These are phyloP conservation scores for Ectemnius continuus DNA, from an alignment of 2,888 invertebrate species.

Conservation along the genomic window DNA sequence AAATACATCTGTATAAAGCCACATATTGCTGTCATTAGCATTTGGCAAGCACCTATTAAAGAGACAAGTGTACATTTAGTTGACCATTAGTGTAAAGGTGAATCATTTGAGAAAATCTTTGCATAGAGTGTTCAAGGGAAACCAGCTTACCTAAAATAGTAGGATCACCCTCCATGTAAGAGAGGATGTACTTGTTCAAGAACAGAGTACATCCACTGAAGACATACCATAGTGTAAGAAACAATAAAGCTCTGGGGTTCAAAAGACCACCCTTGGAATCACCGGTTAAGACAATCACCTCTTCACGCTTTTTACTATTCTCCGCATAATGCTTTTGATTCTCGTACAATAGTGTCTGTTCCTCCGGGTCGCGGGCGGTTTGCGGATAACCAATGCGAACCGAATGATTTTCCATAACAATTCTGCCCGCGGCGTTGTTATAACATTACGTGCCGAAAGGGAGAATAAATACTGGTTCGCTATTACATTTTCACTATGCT, in stretches of 20 bases:
- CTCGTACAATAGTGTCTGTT: slow-evolving; percentile 60
- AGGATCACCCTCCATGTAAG: slow-evolving; percentile 86
- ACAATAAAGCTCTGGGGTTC: slow-evolving; percentile 81
- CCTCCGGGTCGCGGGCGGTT: slow-evolving; percentile 64
- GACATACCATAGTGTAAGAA: slow-evolving; percentile 86
- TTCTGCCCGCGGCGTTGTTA: slow-evolving; percentile 22
- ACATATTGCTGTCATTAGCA: slow-evolving; percentile 86
- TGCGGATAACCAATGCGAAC: slow-evolving; percentile 67
- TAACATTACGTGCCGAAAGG: slow-evolving; percentile 27
- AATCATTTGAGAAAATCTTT: not conserved
- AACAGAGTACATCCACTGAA: slow-evolving; percentile 89
- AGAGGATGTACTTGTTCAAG: slow-evolving; percentile 87
- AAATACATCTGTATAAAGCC: slow-evolving; percentile 87
- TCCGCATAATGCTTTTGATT: slow-evolving; percentile 62
- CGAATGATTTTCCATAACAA: slow-evolving; percentile 69
- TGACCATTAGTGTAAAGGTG: not conserved
- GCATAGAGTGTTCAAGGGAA: too few relatives aligned
- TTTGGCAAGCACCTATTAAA: slow-evolving; percentile 85
- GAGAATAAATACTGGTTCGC: slow-evolving; percentile 8
- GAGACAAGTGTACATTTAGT: slow-evolving; percentile 15
- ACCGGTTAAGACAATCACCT: slow-evolving; percentile 62
- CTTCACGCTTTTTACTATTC: slow-evolving; percentile 63
- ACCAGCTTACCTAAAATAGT: slow-evolving; percentile 83
- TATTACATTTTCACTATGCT: slow-evolving; percentile 35
- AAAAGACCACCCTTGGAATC: slow-evolving; percentile 79